phyloP scores from a whole-genome alignment of 2,888 invertebrate species.

The Neoascia interrupta region DNA sequence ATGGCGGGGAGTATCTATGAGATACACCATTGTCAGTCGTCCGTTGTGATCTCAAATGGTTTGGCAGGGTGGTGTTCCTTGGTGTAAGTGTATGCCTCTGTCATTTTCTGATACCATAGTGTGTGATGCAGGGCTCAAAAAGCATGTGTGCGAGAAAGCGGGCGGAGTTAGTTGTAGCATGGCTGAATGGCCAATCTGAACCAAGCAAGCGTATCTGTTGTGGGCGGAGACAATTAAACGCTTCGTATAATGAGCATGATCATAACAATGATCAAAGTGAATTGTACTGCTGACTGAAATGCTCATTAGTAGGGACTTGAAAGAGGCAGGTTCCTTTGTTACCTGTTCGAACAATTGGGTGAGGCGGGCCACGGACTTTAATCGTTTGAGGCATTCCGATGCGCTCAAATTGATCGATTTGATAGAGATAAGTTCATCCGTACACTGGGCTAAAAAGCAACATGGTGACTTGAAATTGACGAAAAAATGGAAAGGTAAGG shows the following conservation, averaged over 20 bases:
- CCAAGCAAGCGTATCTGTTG: conserved; percentile 79
- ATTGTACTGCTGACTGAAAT: conserved; percentile 8
- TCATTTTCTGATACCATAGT: conserved; percentile 8
- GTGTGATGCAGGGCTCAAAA: conserved; percentile 10
- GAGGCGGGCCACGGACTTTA: conserved; percentile 23
- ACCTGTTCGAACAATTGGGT: conserved; percentile 53
- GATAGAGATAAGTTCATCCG: conserved; percentile 17
- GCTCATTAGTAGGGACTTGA: conserved; percentile 18
- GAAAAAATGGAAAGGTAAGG: no score
- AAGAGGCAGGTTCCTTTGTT: background rate
- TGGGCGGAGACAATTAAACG: conserved; percentile 63
- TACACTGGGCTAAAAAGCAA: no score
- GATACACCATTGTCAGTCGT: conserved; percentile 53
- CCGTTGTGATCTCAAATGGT: conserved; percentile 57
- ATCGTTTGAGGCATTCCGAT: conserved; percentile 41
- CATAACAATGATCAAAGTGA: conserved; percentile 37
- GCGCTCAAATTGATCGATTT: conserved; percentile 23
- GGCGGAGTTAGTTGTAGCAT: conserved; percentile 79
- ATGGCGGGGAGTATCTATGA: conserved; percentile 57
- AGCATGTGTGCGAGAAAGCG: conserved; percentile 74
- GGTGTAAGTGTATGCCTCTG: conserved; percentile 10
- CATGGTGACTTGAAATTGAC: no score
- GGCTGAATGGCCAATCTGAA: conserved; percentile 80
- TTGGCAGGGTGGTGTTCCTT: conserved; percentile 30
- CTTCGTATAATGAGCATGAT: conserved; percentile 61